Evolutionary conservation across 2,888 invertebrate species (phyloP).

Genomic region (Teleogryllus oceanicus): DNA sequence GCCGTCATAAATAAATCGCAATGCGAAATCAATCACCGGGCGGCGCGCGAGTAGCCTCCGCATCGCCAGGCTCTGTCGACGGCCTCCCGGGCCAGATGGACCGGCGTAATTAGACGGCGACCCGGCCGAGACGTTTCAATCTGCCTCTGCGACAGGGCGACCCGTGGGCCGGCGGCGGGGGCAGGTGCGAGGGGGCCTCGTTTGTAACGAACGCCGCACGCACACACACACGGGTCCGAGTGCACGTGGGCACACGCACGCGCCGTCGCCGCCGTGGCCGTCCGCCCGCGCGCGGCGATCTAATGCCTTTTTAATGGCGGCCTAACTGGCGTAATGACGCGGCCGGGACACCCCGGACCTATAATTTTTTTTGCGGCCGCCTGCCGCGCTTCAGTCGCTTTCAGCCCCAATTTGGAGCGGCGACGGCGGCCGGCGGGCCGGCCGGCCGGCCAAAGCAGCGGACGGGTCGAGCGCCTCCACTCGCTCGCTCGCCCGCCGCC

Average conservation of each 20-base stretch:
- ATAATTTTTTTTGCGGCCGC: slow-evolving; percentile 1
- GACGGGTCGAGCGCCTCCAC: too few species aligned
- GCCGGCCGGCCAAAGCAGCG: too few species aligned
- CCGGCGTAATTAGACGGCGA: background rate
- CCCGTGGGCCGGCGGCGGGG: too few species aligned
- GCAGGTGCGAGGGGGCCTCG: too few species aligned
- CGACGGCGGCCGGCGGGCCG: background rate
- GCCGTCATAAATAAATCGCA: background rate
- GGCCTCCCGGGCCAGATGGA: background rate
- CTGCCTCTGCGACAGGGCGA: background rate
- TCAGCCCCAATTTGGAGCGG: background rate
- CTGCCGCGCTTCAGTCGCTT: slow-evolving; percentile 1
- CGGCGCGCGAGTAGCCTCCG: background rate
- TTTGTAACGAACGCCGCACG: too few species aligned
- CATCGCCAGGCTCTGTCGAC: background rate
- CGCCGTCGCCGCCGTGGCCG: background rate
- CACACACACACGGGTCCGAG: background rate
- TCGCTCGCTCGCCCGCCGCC: too few species aligned
- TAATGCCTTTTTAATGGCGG: slow-evolving; percentile 18
- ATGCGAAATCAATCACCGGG: background rate
- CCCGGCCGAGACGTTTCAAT: background rate
- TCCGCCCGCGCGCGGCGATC: background rate
- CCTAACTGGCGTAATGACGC: slow-evolving; percentile 18
- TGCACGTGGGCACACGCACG: background rate
- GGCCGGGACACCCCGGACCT: background rate